Conservation (phyloP, 2,113 vertebrate species). For the Phylloscopus trochilus region DNA sequence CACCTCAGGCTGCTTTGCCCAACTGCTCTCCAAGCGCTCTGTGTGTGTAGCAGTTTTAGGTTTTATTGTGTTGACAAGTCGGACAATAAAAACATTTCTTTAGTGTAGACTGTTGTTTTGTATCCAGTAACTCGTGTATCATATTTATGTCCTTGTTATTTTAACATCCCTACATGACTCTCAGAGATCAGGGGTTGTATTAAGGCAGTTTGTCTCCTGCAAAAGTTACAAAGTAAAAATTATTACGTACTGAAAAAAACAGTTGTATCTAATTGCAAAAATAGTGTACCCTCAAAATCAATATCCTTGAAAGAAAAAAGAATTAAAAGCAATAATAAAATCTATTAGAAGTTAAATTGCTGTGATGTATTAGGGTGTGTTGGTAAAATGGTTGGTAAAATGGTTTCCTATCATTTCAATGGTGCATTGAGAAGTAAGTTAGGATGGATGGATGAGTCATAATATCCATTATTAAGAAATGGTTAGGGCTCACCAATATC, state of each 20-base stretch:
- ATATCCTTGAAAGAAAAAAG: conserved; percentile 45
- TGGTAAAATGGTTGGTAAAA: conserved; percentile 40
- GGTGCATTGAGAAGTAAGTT: conserved; percentile 4
- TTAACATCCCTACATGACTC: conserved; percentile 7
- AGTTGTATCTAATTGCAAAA: conserved; percentile 33
- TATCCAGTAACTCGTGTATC: background rate
- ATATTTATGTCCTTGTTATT: conserved; percentile 37
- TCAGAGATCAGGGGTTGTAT: conserved; percentile 23
- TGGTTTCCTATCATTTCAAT: conserved; percentile 12
- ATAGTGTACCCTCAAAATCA: conserved; percentile 41
- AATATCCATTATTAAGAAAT: conserved; percentile 30
- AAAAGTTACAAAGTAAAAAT: conserved; percentile 42
- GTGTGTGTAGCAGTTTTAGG: background rate
- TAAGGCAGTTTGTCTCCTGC: conserved; percentile 33
- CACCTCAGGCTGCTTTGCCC: background rate
- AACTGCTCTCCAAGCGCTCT: background rate
- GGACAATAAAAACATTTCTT: background rate
- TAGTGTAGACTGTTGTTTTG: background rate
- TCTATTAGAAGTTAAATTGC: conserved; percentile 46
- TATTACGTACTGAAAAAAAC: conserved; percentile 41
- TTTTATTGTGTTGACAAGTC: background rate
- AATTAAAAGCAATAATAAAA: conserved; percentile 56
- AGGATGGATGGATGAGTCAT: conserved; percentile 14
- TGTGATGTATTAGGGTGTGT: conserved; percentile 11
- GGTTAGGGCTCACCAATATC: background rate